Evolutionary conservation across 2,113 vertebrate genomes (phyloP), one percentile per base, ranked within the genome.

Genomic region (Smithornis capensis): DNA sequence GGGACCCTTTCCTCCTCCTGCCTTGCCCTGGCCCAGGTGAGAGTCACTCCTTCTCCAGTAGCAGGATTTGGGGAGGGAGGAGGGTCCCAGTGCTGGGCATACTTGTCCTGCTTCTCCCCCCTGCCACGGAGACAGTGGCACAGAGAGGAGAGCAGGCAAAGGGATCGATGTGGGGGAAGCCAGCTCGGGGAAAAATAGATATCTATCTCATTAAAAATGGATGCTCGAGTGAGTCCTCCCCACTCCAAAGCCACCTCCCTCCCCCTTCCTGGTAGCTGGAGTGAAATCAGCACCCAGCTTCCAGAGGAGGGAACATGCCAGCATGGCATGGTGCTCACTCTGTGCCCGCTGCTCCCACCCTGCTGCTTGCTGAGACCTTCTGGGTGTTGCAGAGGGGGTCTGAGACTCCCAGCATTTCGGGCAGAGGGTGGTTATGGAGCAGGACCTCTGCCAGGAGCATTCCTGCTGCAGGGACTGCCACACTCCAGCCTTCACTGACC

Each of bases 121-220:
- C 25, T 7, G 4, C 67, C 0, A 0, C 10, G 74, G 63, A 69
- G 57, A 55, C 0, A 2, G 70, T 85, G 79, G 82, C 71, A 90
- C 1, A 0, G 42, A 37, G 37, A 68, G 69, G 25, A 64, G 67
- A 89, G 63, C 44, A 60, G 65, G 84, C 69, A n/a, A 27, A 77
- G 71, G 88, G 83, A 90, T 96, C 86, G 4, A 93, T 96, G 95
- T 95, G 92, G 96, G 96, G 95, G 89, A 96, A 97, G 89, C 94
- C 96, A 97, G 83, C 94, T 96, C 76, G 96, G 96, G 86, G 94
- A 97, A 97, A 97, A 97, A 97, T 93, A 95, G 94, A 94, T 96
- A 95, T 90, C 88, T 50, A 92, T 53, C 94, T 97, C 94, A 97
- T 96, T 92, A 96, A 96, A 97, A 95, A 97, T 97, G 94, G 96